Base-by-base conservation (phyloP, 2,113 vertebrate genomes). In the Ellobius talpinus region DNA sequence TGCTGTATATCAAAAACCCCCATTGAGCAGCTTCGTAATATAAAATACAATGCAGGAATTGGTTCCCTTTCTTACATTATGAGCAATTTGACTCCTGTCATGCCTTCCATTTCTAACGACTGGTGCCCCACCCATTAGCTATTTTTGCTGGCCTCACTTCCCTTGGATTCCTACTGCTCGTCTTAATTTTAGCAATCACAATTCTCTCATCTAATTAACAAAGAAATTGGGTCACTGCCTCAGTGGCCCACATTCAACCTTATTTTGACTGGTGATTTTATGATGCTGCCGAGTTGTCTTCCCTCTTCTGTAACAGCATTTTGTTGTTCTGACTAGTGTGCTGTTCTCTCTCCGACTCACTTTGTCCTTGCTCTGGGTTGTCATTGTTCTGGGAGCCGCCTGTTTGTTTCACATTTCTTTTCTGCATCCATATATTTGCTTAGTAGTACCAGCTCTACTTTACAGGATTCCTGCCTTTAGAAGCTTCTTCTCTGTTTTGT, bases 181-280 rank as follows among this genome's bases (percentile, higher is more conserved):
- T 82, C 94, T 97, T 97, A 97, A 97, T 98, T 98, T 97, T 97
- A 97, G 97, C 95, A 89, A 95, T 96, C 97, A 97, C 97, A 97
- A 97, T 97, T 98, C 97, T 98, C 98, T 97, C 86, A 42, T 91
- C 97, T 98, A 98, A 98, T 98, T 98, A 97, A 91, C 91, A 82
- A 94, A 92, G 96, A 96, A 97, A 97, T 14, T 96, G 88, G 98
- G 97, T 93, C 97, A 96, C 92, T 96, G 96, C 96, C 81, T 97
- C 92, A 68, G 96, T 96, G 96, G 96, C 93, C 96, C 93, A 73
- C 92, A 96, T 97, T 72, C 93, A 93, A 91, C 92, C 96, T 97
- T 97, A 96, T 97, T 97, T 96, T 98, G 96, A 97, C 96, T 97
- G 95, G 95, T n/a, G 47, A 33, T 89, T 96, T 93, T 86, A 95